These are phyloP conservation scores for Polyommatus iphigenia DNA, from an alignment of 2,888 invertebrate genomes.

Conservation along the genomic window DNA sequence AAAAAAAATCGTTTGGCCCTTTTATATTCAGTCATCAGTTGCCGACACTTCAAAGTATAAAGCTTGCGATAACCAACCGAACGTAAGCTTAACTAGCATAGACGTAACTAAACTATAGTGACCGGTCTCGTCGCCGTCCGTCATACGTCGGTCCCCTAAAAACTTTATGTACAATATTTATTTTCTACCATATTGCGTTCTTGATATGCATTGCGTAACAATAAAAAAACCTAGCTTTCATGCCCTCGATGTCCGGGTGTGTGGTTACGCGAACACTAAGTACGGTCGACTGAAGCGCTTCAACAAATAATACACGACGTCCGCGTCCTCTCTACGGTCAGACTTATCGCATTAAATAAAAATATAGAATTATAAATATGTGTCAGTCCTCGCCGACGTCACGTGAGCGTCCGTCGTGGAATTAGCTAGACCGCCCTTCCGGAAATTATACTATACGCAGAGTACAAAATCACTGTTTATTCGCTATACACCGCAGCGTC, in stretches of 20 bases:
- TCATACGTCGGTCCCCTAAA: slow-evolving; percentile 71
- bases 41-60: slow-evolving; percentile 66
- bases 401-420: slow-evolving; percentile 34
- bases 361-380: slow-evolving; percentile 77
- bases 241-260: slow-evolving; percentile 66
- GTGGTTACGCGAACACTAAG: slow-evolving; percentile 61
- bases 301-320: slow-evolving; percentile 72
- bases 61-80: slow-evolving; percentile 75
- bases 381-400: slow-evolving; percentile 53
- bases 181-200: slow-evolving; percentile 80
- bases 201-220: slow-evolving; percentile 81
- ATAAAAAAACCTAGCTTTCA: slow-evolving; percentile 78
- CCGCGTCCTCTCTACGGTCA: slow-evolving; percentile 72
- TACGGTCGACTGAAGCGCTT: slow-evolving; percentile 74
- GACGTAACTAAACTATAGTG: slow-evolving; percentile 76
- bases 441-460: slow-evolving; percentile 41
- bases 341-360: slow-evolving; percentile 79
- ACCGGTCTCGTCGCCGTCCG: slow-evolving; percentile 76
- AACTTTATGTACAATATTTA: slow-evolving; percentile 77
- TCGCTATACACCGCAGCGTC: slow-evolving; percentile 36
- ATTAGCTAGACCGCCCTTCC: slow-evolving; percentile 45
- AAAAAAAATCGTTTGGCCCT: slow-evolving; percentile 67
- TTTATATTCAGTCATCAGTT: slow-evolving; percentile 75
- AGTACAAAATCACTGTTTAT: slow-evolving; percentile 43
- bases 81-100: slow-evolving; percentile 76